Base-by-base conservation (phyloP, 2,797 vertebrate genomes). In the Anguilla marmorata region DNA sequence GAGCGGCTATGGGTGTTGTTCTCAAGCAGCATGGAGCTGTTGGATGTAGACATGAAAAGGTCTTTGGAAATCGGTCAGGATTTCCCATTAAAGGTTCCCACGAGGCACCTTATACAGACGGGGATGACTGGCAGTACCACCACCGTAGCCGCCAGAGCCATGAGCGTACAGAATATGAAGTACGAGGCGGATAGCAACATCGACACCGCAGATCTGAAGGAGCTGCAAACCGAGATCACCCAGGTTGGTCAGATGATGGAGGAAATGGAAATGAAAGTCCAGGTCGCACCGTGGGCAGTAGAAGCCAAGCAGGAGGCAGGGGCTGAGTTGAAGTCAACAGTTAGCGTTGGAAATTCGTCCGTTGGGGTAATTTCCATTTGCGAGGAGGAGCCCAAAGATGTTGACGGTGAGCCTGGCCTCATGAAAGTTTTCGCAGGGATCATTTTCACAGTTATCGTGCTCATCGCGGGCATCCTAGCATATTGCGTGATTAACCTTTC, bases 201-300 rank as follows among this genome's bases (percentile, higher is more conserved):
- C 88, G 98, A 99, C 90, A 97, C 96, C 24, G 93, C 95, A 24
- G 98, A 99, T 89, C 94, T 98, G 86, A 95, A 95, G 84, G 97
- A 98, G 86, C 95, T 99, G 90, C 97, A 98, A 92, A 93, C 94
- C 6, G 99, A 99, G 94, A 97, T 99, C 92, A 92, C 94, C 89
- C 97, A 98, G 94, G 96, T 99, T 92, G 97, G 95, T 89, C 96
- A 98, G 93, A 99, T 99, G 98, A 97, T 98, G 96, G 96, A 98
- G 90, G 97, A 99, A 94, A 99, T 99, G 99, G 99, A 99, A 93
- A 98, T 97, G 98, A 99, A 99, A 92, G 98, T 99, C 90, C 98
- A 96, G 92, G 98, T 99, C 87, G 98, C 97, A 37, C 98, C 97
- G 84, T 99, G 99, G 99, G 97, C 98, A 0, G 98, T 99, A 63